phyloP scores from a whole-genome alignment of 2,113 vertebrate genomes.

The Mungos mungo region DNA sequence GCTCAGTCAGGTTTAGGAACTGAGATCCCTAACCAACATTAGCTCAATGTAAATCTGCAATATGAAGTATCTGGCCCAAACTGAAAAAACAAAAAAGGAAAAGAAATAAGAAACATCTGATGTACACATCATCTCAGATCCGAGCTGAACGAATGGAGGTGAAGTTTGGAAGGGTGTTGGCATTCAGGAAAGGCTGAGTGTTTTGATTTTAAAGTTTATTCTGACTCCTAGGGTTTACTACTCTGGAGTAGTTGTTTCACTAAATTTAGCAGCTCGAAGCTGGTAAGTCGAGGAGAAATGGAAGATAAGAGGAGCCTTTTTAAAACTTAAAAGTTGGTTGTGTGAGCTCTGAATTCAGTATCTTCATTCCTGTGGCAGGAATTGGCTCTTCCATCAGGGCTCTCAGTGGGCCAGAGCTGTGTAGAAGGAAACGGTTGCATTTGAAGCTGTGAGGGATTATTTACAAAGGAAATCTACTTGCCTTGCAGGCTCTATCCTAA shows the following conservation, averaged over 20 bases:
- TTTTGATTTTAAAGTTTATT: conserved; percentile 28
- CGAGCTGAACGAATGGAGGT: not conserved
- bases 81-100: not conserved
- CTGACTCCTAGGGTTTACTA: not conserved
- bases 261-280: conserved; percentile 57
- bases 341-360: conserved; percentile 37
- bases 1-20: not conserved
- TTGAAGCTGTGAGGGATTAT: not conserved
- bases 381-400: conserved; percentile 14
- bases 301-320: conserved; percentile 63
- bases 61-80: not conserved
- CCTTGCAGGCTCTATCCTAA: not conserved
- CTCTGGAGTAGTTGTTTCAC: conserved; percentile 32
- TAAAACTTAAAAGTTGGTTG: conserved; percentile 56
- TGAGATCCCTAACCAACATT: not conserved
- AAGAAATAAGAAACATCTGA: not conserved
- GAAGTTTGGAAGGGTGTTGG: not conserved
- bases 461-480: conserved; percentile 44
- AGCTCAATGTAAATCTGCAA: not conserved
- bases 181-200: not conserved
- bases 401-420: not conserved
- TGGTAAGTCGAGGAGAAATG: conserved; percentile 36
- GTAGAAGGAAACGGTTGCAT: not conserved
- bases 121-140: not conserved
- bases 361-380: conserved; percentile 32